Conservation (phyloP, 1,140 invertebrate genomes). For the Drosophila arizonae region DNA sequence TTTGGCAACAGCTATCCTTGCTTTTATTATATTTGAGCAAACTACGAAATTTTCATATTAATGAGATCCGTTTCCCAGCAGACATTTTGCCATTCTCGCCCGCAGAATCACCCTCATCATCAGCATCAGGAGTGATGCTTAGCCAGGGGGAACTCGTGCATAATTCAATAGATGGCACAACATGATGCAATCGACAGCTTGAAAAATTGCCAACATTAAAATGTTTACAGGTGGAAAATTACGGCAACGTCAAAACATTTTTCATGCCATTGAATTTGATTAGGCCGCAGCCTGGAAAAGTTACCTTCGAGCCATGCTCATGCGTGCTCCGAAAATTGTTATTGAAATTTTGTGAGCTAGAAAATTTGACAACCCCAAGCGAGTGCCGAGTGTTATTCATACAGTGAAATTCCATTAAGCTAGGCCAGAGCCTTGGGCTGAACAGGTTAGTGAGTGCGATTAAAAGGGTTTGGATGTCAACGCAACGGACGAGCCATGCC, state of each 20-base stretch:
- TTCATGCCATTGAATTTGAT: conserved; percentile 74
- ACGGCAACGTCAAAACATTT: conserved; percentile 55
- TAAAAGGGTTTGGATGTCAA: conserved; percentile 23
- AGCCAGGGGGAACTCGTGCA: conserved; percentile 32
- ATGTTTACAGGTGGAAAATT: conserved; percentile 50
- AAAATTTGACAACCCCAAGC: conserved; percentile 57
- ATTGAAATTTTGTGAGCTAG: conserved; percentile 45
- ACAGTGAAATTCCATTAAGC: conserved; percentile 38
- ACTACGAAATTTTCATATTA: conserved; percentile 16
- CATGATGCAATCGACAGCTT: conserved; percentile 73
- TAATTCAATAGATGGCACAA: conserved; percentile 68
- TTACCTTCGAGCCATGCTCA: neutral
- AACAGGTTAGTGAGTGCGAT: conserved; percentile 9
- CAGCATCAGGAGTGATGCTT: conserved; percentile 13
- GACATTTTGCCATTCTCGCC: conserved; percentile 3
- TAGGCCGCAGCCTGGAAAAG: conserved; percentile 12
- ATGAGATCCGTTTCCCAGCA: neutral
- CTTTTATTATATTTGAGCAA: neutral
- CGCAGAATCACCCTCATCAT: conserved; percentile 20
- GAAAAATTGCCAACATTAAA: conserved; percentile 59
- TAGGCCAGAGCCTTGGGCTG: conserved; percentile 16
- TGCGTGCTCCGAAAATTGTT: conserved; percentile 35
- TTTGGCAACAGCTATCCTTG: neutral
- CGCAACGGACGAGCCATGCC: neutral
- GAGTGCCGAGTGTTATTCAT: conserved; percentile 14